Evolutionary conservation across 2,888 invertebrate genomes (phyloP).

Genomic region (Elgonia sp.): DNA sequence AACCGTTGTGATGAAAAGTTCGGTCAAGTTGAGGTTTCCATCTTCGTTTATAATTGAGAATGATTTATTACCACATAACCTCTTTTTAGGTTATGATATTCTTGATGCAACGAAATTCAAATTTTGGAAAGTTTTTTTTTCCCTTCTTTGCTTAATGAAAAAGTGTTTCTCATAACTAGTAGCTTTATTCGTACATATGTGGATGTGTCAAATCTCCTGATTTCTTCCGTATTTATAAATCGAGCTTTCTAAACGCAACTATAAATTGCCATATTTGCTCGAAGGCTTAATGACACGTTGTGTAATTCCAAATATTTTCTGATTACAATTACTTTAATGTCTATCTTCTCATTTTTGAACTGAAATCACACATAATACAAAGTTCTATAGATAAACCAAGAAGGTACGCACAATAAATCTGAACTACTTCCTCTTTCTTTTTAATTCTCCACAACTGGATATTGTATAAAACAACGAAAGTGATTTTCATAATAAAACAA

Average conservation of each 20-base stretch:
- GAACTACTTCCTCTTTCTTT: slow-evolving; percentile 8
- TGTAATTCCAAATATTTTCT: slow-evolving; percentile 29
- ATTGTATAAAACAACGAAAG: slow-evolving; percentile 42
- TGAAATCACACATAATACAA: slow-evolving; percentile 11
- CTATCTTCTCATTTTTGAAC: not conserved
- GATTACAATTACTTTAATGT: slow-evolving; percentile 24
- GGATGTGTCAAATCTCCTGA: slow-evolving; percentile 32
- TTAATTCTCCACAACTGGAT: not conserved
- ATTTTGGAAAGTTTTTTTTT: too few species aligned
- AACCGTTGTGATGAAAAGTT: too few species aligned
- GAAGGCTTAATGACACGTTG: slow-evolving; percentile 33
- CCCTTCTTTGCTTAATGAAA: too few species aligned
- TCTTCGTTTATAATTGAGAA: too few species aligned
- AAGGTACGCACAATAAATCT: not conserved
- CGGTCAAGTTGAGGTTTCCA: too few species aligned
- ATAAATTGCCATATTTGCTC: slow-evolving; percentile 41
- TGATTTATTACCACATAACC: too few species aligned
- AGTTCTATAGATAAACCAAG: not conserved
- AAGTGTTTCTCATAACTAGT: too few species aligned
- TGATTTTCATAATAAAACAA: slow-evolving; percentile 65
- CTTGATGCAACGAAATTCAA: too few species aligned
- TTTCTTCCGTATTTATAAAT: slow-evolving; percentile 57
- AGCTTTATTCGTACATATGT: not conserved
- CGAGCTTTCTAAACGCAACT: slow-evolving; percentile 52
- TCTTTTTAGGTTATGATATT: too few species aligned